Base-by-base conservation (phyloP, 2,888 invertebrate species). In the Caenorhabditis afra region DNA sequence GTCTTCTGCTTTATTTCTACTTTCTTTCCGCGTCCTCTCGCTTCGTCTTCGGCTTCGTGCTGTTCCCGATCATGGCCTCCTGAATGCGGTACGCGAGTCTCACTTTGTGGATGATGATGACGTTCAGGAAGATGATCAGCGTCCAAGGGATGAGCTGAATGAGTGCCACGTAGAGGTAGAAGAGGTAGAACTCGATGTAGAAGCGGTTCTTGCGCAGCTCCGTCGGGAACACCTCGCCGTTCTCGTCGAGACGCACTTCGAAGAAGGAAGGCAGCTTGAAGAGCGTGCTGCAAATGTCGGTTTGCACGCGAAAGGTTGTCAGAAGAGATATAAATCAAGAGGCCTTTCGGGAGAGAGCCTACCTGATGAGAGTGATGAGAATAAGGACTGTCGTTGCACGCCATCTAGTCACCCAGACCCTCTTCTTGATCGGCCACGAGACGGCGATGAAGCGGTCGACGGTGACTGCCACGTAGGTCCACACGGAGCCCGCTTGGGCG, bases 391-490 rank as follows among this genome's bases (percentile, higher is more conserved):
- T 61, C 39, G 65, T 44, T 1, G 84, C 65, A 11, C 73, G 82
- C n/a, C 67, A 61, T 22, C 86, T 83, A 10, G 88, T 88, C 70
- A 84, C 87, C 84, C 83, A 87, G n/a, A 87, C 74, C 22, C 87
- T 73, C 39, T 81, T 83, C 35, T 85, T 77, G 22, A 88, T 76
- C 47, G 88, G 88, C 58, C 86, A 88, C 14, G 82, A 77, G 18
- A 88, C 87, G 35, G 89, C 88, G n/a, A 88, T 75, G 53, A 87
- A 88, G 8, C 88, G 85, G 61, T 88, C 88, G 10, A 88, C 84
- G 4, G 88, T 89, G 8, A 88, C 87, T 12, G 89, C 88, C n/a
- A 88, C 88, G 52, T 87, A 88, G 18, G 89, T 89, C 87, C 87
- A 88, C 18, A 88, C 88, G 10, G 85, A 85, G 12, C 86, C 77